These are phyloP conservation scores for Onychostruthus taczanowskii DNA, from an alignment of 2,113 vertebrate genomes.

Conservation along the genomic window DNA sequence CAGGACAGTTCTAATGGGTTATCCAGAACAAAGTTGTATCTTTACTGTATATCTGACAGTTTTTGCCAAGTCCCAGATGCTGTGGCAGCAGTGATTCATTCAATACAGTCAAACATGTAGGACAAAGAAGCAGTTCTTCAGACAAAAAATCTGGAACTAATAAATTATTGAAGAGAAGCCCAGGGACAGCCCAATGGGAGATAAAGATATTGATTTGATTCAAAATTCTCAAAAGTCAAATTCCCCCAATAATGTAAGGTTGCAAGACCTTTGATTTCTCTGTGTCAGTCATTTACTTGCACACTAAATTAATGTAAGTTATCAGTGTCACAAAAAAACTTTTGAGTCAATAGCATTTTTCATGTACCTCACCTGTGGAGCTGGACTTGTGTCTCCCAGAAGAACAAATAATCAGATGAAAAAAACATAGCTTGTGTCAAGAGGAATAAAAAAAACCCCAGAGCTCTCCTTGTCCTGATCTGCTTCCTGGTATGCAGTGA, in stretches of 20 bases:
- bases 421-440: neutral
- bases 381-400: neutral
- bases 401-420: neutral
- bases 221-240: neutral
- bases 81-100: neutral
- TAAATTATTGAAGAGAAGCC: neutral
- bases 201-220: neutral
- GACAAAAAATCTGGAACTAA: neutral
- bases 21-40: neutral
- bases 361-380: neutral
- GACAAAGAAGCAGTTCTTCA: neutral
- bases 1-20: neutral
- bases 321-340: neutral
- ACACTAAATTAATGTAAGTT: neutral
- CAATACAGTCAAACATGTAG: neutral
- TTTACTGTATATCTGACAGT: neutral
- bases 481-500: neutral
- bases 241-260: fast-evolving
- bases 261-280: neutral
- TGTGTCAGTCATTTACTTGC: neutral
- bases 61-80: neutral
- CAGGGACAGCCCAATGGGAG: neutral
- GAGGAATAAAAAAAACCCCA: neutral
- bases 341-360: neutral
- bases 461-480: neutral